Evolutionary conservation across 2,113 vertebrate genomes (phyloP), one percentile per base, ranked within the genome.

Genomic region (Protobothrops mucrosquamatus): DNA sequence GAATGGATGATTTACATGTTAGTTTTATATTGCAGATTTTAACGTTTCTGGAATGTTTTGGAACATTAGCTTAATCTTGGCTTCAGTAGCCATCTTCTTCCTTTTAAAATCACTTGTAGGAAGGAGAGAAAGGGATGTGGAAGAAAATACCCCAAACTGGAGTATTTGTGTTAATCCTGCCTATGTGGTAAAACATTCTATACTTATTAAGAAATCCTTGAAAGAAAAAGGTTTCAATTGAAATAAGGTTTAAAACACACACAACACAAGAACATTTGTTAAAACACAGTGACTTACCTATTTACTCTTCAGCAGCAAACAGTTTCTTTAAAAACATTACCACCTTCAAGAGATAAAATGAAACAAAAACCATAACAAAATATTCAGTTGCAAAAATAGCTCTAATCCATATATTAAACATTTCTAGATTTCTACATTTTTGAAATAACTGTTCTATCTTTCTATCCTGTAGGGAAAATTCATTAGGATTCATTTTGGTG

Each of bases 401-500:
- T 34, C 20, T 92, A 88, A 74, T 88, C n/a, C 29, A 22, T 81
- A 81, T 89, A 52, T 14, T 15, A 23, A 88, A 88, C 34, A 1
- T 43, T 34, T 4, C 23, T 92, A 64, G n/a, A 51, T 57, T 91
- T 24, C 48, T 92, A 64, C 23, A 51, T 57, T 91, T 29, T 43
- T 92, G 43, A 55, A 61, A 85, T 93, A 52, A 94, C 34, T 46
- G 4, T 29, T 7, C 1, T 14, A 6, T 95, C 89, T 46, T 86
- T 74, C 54, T 56, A 64, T 11, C 91, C 39, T 48, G 7, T 1
- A 98, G 97, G 98, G 98, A 57, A 98, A 98, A 96, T 98, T 98
- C 93, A 98, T 98, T 81, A 96, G 97, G 46, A 98, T 98, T 94
- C 98, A 98, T 89, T 98, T 98, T 34, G 97, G 97, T 29, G 96